Base-by-base conservation (phyloP, 64 coral and sea anemone species). In the Porites australiensis region DNA sequence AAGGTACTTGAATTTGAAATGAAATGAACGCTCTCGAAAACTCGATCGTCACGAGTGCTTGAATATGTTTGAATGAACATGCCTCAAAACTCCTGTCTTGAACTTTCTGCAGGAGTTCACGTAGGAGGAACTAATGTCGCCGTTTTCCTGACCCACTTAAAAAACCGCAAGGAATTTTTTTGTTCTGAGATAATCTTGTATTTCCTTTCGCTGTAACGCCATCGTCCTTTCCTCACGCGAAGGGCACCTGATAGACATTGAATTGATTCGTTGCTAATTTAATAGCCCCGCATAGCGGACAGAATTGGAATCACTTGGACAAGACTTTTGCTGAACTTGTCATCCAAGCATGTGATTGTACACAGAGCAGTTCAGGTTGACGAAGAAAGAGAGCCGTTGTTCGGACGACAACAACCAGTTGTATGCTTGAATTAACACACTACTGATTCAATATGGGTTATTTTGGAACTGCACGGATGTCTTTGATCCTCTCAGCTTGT, bases 161-260 rank as follows among this genome's bases (percentile, higher is more conserved):
- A 13, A 50, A 13, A 43, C 9, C 78, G 11, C 23, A 81, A 61
- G 53, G 54, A 79, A 45, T n/a, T 3, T 13, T 81, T 81, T 48
- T 45, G 78, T 62, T 8, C 15, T 13, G 23, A 13, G 61, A 45
- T 68, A 84, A 52, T 50, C 62, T 14, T n/a, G 61, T 3, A 50
- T 84, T 84, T 11, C 81, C 50, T 19, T 7, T 78, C 6, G 70
- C 12, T 73, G 47, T 78, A 78, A 78, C 75, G 75, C 75, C 75
- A 78, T 54, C 50, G 16, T 55, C n/a, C 45, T 6, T 12, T 78
- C 54, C 12, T 78, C 75, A 55, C 6, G 50, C 50, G 49, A 78
- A n/a, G 9, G 23, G 75, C 75, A 78, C 50, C 75, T 55, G 51
- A 55, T 78, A 3, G n/a, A 11, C 22, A 37, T n/a, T n/a, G n/a